Conservation (phyloP, 2,888 invertebrate species). For the Stictocephala bisonia region DNA sequence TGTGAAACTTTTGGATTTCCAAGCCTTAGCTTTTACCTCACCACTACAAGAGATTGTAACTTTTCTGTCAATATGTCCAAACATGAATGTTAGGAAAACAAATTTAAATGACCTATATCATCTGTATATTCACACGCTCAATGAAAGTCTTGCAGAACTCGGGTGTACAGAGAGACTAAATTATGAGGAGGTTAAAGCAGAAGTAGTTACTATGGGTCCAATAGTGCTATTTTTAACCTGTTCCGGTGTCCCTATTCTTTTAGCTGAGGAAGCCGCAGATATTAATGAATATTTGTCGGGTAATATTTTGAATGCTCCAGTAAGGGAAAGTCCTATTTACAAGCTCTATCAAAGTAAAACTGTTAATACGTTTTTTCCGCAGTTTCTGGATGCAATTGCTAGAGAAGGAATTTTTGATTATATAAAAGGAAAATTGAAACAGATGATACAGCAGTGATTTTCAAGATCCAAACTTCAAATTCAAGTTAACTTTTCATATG, state of each 20-base stretch:
- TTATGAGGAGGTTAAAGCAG: neutral
- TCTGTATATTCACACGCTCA: neutral
- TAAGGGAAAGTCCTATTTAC: neutral
- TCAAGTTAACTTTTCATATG: no score
- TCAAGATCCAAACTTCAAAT: no score
- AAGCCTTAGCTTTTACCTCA: neutral
- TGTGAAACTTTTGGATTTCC: neutral
- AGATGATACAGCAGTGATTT: no score
- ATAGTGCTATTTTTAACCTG: neutral
- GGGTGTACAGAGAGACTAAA: neutral
- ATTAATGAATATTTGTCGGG: neutral
- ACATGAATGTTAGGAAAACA: neutral
- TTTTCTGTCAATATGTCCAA: neutral
- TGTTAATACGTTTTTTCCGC: no score
- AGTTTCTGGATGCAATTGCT: no score
- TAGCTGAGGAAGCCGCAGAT: neutral
- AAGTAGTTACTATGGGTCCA: neutral
- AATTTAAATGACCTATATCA: neutral
- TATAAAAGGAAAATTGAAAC: no score
- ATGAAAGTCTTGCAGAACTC: neutral
- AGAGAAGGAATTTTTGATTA: no score
- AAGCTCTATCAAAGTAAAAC: neutral
- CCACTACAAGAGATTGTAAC: neutral
- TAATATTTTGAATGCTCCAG: neutral
- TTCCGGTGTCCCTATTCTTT: neutral